These are phyloP conservation scores for Macrophya alboannulata DNA, from an alignment of 2,888 invertebrate genomes.

Conservation along the genomic window DNA sequence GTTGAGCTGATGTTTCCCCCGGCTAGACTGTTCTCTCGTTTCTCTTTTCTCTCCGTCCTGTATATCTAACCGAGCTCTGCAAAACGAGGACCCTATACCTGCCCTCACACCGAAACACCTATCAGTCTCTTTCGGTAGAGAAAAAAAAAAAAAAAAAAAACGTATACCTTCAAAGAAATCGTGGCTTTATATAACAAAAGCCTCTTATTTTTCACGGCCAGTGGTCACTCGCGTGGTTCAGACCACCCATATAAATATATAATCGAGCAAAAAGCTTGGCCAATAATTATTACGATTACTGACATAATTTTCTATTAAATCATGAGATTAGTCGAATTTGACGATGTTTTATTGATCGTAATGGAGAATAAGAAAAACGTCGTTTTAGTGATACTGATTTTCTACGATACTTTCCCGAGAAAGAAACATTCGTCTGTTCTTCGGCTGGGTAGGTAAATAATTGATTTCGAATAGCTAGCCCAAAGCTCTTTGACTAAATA, in stretches of 20 bases:
- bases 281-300: not conserved
- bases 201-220: conserved; percentile 14
- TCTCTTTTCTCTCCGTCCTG: not conserved
- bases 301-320: not conserved
- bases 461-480: not conserved
- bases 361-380: not conserved
- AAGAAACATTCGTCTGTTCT: not conserved
- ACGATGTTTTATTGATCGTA: not conserved
- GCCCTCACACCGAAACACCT: conserved; percentile 11
- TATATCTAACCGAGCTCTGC: not conserved
- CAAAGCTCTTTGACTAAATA: not conserved
- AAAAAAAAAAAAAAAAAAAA: not conserved
- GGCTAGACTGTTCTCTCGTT: not conserved
- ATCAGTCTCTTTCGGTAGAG: conserved; percentile 2
- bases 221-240: not conserved
- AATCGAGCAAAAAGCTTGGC: not conserved
- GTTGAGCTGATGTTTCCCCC: conserved; percentile 19
- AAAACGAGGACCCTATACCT: conserved; percentile 17
- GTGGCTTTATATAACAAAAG: conserved; percentile 5
- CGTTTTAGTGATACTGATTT: not conserved
- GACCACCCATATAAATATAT: not conserved
- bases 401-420: not conserved
- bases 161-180: not conserved
- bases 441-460: not conserved
- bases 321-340: not conserved